Base-by-base conservation (phyloP, 53 echinoderm and acorn worm genomes). In the Echinometra lucunter region DNA sequence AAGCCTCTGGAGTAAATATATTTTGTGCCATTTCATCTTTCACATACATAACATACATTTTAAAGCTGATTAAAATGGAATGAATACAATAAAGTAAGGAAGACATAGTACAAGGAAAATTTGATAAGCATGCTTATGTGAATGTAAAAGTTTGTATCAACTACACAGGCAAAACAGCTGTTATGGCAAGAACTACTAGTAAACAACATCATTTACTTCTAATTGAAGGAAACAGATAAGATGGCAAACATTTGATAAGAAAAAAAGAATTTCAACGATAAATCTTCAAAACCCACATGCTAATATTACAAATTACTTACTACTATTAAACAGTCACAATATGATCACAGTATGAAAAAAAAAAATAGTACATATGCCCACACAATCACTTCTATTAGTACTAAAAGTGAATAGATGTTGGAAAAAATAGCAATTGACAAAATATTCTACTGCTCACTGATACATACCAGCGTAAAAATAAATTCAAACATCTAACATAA, bases 11-110 rank as follows among this genome's bases (percentile, higher is more conserved):
- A 19, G 40, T 18, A 35, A 78, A 69, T 28, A 69, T 3, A 10
- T 30, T 38, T 42, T 18, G 6, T 78, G 19, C 18, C 32, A 69
- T n/a, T 32, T 8, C 28, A 16, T 16, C 30, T 67, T 75, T 18
- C 9, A 15, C 38, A 40, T 35, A 78, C 21, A 42, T 27, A 47
- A 85, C 85, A 85, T 47, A 85, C 45, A 85, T 85, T 7, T 47
- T 44, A 28, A 28, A 85, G 53, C 45, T 28, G 28, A 85, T 47
- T 5, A 28, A n/a, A 85, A 49, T 85, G 85, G 85, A 85, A 85
- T 85, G 49, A 49, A 85, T 47, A 49, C 45, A 47, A 85, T 49
- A n/a, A 85, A 27, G 17, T 12, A 85, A 15, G 85, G 85, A 85
- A 85, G 85, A 85, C 53, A 85, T 47, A 85, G 47, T 47, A 85